Evolutionary conservation across 1,140 invertebrate species (phyloP).

Genomic region (Drosophila dunni): DNA sequence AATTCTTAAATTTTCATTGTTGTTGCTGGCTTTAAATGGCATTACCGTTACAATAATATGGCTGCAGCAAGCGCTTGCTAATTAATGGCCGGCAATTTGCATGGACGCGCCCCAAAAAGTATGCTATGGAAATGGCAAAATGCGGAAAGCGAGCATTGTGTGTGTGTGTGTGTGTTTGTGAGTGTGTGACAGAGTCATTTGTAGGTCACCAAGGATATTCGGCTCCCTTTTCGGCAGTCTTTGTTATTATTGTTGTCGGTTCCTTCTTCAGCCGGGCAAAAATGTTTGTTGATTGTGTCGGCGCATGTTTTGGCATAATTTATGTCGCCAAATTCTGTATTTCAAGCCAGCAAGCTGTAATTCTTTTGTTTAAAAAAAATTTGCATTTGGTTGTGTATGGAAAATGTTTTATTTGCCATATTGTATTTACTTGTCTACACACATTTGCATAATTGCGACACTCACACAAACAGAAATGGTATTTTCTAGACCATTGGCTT

Average conservation of each 20-base stretch:
- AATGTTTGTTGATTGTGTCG: slow-evolving; percentile 49
- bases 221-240: slow-evolving; percentile 1
- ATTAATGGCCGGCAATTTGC: slow-evolving; percentile 76
- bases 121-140: slow-evolving; percentile 52
- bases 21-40: slow-evolving; percentile 55
- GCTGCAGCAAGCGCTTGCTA: slow-evolving; percentile 40
- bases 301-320: slow-evolving; percentile 74
- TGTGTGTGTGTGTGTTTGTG: slow-evolving; percentile 2
- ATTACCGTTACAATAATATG: slow-evolving; percentile 13
- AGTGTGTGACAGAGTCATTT: slow-evolving; percentile 43
- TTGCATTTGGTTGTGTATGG: slow-evolving; percentile 44
- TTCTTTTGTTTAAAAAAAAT: slow-evolving; percentile 39
- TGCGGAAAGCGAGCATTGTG: not conserved
- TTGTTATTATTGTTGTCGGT: slow-evolving; percentile 26
- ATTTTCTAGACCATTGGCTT: slow-evolving; percentile 37
- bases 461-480: slow-evolving; percentile 9
- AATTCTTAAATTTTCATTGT: slow-evolving; percentile 54
- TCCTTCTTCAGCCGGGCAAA: slow-evolving; percentile 1
- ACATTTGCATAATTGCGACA: slow-evolving; percentile 70
- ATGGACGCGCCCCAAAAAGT: slow-evolving; percentile 58
- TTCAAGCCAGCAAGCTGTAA: slow-evolving; percentile 33
- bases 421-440: slow-evolving; percentile 62
- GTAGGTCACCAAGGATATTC: slow-evolving; percentile 66
- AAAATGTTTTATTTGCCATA: slow-evolving; percentile 64
- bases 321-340: slow-evolving; percentile 55